Evolutionary conservation across 2,888 invertebrate genomes (phyloP).

Genomic region (Sclerodermus sp.): DNA sequence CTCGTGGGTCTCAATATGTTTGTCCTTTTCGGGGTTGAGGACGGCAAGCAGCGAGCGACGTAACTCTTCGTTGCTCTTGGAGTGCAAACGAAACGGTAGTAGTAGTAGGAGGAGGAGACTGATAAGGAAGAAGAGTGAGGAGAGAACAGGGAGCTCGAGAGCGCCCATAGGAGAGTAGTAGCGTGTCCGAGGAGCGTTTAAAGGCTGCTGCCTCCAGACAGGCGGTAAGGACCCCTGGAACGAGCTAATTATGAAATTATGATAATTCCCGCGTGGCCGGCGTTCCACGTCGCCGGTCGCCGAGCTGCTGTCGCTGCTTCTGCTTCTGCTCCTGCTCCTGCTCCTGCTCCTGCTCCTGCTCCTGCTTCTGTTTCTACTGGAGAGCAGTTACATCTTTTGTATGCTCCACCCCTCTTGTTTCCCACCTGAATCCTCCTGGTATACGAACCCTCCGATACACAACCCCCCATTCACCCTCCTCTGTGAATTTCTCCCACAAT

Average conservation of each 20-base stretch:
- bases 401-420: too few relatives aligned
- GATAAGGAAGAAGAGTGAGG: too few relatives aligned
- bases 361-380: neutral
- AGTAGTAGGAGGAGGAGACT: too few relatives aligned
- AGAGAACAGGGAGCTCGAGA: neutral
- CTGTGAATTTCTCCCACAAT: too few relatives aligned
- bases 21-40: too few relatives aligned
- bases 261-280: constrained; percentile 42
- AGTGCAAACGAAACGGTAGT: too few relatives aligned
- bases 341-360: constrained; percentile 12
- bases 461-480: too few relatives aligned
- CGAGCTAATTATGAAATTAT: constrained; percentile 55
- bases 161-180: constrained; percentile 19
- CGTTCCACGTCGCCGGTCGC: constrained; percentile 28
- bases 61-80: neutral
- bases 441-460: too few relatives aligned
- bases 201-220: constrained; percentile 33
- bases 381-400: too few relatives aligned
- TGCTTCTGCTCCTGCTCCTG: constrained; percentile 13
- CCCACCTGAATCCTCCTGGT: too few relatives aligned
- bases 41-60: too few relatives aligned
- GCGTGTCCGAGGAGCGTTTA: constrained; percentile 44
- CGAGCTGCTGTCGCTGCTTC: constrained; percentile 7
- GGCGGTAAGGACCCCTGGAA: constrained; percentile 44
- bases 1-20: too few relatives aligned